Evolutionary conservation across 2,113 vertebrate genomes (phyloP).

Genomic region (Rousettus leschenaultii): DNA sequence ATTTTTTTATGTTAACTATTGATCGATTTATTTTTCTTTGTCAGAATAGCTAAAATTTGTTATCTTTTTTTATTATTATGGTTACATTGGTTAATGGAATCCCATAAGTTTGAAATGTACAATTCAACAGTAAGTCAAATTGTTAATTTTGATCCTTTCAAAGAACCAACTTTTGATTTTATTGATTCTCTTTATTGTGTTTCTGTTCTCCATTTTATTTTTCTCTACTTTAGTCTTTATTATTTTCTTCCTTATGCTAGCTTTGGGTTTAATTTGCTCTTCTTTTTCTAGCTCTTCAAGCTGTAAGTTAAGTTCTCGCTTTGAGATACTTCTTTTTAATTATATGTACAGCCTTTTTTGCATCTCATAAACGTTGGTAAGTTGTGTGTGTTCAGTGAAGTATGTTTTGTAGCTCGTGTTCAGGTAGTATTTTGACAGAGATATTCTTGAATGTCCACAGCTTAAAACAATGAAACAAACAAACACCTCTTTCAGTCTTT

Average conservation of each 20-base stretch:
- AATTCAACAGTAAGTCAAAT: no score
- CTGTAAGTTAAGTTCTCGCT: background rate
- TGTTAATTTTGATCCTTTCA: background rate
- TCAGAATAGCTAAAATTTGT: background rate
- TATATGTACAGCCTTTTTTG: background rate
- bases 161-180: background rate
- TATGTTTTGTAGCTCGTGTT: background rate
- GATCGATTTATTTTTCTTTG: background rate
- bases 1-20: background rate
- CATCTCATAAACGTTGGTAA: background rate
- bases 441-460: background rate
- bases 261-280: slow-evolving; percentile 4
- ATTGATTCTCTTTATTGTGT: background rate
- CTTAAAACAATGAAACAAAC: background rate
- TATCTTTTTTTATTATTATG: background rate
- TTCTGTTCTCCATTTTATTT: background rate
- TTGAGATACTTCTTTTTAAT: background rate
- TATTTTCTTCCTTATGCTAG: background rate
- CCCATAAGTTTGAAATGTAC: no score
- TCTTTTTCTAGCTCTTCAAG: background rate
- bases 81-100: no score
- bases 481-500: background rate
- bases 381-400: background rate
- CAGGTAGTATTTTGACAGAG: slow-evolving; percentile 6
- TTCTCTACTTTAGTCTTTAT: background rate